A percentile compares a stretch with the other conserved stretches of the same genome.
phyloP scores from a whole-genome alignment of 2,113 vertebrate species.

The Trichomycterus rosablanca region DNA sequence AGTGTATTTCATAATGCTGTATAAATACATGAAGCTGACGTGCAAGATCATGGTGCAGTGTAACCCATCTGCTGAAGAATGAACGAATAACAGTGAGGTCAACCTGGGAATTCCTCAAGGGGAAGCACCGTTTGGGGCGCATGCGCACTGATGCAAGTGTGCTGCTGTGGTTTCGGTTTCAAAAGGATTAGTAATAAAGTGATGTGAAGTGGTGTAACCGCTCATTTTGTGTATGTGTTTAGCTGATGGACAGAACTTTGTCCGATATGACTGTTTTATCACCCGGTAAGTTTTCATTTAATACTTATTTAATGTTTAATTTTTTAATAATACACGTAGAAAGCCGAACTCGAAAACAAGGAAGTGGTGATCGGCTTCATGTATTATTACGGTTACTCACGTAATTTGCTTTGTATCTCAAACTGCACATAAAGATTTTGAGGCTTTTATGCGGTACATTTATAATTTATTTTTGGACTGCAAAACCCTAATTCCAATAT shows the following conservation, averaged over 20 bases:
- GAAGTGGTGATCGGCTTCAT: no score
- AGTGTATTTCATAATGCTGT: no score
- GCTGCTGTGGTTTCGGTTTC: conserved; percentile 29
- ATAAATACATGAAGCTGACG: no score
- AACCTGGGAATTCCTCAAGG: neutral
- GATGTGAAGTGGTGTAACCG: neutral
- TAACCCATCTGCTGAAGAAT: no score
- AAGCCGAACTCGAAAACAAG: neutral
- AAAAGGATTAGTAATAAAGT: neutral
- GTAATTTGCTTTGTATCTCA: no score
- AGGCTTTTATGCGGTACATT: no score
- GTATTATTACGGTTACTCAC: no score
- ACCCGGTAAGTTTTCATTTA: conserved; percentile 20
- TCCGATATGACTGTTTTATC: neutral
- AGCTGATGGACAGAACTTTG: conserved; percentile 1
- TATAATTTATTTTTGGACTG: no score
- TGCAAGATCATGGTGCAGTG: no score
- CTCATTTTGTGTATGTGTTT: neutral
- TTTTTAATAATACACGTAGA: neutral
- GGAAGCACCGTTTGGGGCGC: conserved; percentile 40
- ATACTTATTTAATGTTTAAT: neutral
- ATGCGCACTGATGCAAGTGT: conserved; percentile 42
- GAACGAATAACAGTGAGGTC: conserved; percentile 6
- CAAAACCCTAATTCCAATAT: no score
- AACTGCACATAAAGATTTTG: no score